Evolutionary conservation across 1,140 invertebrate genomes (phyloP).

Genomic region (Alviniconcha marisindica): DNA sequence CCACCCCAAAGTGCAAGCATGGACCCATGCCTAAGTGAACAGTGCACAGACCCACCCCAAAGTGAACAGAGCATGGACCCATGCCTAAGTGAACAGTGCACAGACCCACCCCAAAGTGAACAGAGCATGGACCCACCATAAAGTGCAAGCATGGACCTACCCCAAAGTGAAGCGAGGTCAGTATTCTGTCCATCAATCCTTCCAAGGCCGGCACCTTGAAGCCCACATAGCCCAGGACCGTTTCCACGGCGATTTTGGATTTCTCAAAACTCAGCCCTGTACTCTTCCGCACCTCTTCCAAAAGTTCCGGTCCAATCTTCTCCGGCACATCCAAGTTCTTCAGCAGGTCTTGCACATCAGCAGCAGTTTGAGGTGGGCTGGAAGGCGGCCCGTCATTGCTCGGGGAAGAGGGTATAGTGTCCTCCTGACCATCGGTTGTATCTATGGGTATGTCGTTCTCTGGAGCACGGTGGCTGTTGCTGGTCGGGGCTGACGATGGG

Average conservation of each 20-base stretch:
- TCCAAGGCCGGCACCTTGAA: constrained; percentile 61
- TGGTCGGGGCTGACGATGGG: too few relatives aligned
- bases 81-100: too few relatives aligned
- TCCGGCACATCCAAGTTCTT: constrained; percentile 40
- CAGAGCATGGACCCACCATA: too few relatives aligned
- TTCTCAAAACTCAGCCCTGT: constrained; percentile 91
- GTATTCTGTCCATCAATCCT: constrained; percentile 61
- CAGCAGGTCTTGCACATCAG: not conserved
- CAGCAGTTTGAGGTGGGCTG: not conserved
- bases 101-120: too few relatives aligned
- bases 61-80: too few relatives aligned
- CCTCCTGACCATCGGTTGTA: too few relatives aligned
- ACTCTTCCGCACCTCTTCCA: constrained; percentile 83
- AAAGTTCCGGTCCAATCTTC: constrained; percentile 66
- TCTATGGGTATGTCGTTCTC: too few relatives aligned
- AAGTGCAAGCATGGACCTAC: constrained; percentile 34
- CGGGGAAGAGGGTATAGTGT: not conserved
- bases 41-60: too few relatives aligned
- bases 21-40: too few relatives aligned
- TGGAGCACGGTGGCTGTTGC: too few relatives aligned
- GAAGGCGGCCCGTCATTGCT: not conserved
- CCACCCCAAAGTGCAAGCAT: too few relatives aligned
- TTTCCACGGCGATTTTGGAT: constrained; percentile 88
- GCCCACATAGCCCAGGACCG: constrained; percentile 80
- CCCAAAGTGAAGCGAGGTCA: constrained; percentile 53